Percentiles rank a stretch among this genome's conserved stretches.
Conservation (phyloP, 2,797 vertebrate genomes). For the Sphenodon punctatus region DNA sequence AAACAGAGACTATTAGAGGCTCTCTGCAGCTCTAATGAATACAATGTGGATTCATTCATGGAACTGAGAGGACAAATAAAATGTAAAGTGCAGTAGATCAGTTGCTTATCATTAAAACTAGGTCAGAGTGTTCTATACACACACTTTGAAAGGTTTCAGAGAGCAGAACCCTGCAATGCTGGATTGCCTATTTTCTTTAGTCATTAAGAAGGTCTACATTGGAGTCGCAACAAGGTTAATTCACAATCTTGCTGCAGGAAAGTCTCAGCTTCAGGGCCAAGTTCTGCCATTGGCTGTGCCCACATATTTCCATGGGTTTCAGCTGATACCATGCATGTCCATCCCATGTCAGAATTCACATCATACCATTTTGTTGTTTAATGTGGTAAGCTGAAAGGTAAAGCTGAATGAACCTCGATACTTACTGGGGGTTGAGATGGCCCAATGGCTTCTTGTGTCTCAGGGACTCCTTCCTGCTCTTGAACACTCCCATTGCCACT, state of each 20-base stretch:
- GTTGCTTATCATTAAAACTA: no score
- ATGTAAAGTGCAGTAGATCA: no score
- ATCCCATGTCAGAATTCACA: not conserved
- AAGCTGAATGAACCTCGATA: conserved; percentile 25
- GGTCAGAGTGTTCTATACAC: no score
- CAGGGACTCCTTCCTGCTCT: conserved; percentile 73
- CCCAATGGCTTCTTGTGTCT: conserved; percentile 63
- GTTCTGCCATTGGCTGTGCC: not conserved
- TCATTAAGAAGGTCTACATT: no score
- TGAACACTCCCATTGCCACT: conserved; percentile 82
- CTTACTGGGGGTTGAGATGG: conserved; percentile 59
- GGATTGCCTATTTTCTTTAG: no score
- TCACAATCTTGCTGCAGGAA: not conserved
- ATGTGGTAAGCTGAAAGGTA: not conserved
- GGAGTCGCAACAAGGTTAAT: no score
- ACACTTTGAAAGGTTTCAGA: no score
- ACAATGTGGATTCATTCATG: no score
- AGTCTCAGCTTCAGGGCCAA: not conserved
- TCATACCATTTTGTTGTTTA: rapidly evolving
- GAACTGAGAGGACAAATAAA: no score
- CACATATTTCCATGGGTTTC: not conserved
- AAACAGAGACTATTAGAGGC: not conserved
- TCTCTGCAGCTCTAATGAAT: no score
- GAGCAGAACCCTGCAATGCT: no score
- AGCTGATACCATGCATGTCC: not conserved